phyloP scores from a whole-genome alignment of 1,140 invertebrate genomes.

The Leptonema lineaticorne region DNA sequence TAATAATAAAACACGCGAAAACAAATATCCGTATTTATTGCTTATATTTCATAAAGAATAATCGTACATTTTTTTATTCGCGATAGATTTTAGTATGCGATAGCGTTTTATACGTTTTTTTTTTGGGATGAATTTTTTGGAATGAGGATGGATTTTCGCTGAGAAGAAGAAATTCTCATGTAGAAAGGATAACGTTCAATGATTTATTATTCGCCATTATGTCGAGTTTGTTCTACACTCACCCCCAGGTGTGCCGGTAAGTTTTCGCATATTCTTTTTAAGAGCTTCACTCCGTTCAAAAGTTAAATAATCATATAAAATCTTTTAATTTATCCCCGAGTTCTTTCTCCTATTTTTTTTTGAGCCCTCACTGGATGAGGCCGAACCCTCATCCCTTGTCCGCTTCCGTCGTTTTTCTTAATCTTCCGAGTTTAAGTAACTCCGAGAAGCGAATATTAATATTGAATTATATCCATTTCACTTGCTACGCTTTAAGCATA shows the following conservation, averaged over 20 bases:
- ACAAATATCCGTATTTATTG: neutral
- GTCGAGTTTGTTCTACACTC: neutral
- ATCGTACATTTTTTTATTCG: neutral
- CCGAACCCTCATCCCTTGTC: neutral
- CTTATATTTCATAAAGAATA: neutral
- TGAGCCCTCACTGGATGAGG: too few relatives aligned
- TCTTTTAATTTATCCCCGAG: constrained; percentile 14
- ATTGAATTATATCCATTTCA: constrained; percentile 32
- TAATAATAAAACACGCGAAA: too few relatives aligned
- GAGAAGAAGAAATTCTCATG: neutral
- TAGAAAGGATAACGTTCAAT: constrained; percentile 8
- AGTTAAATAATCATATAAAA: constrained; percentile 32
- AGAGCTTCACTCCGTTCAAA: constrained; percentile 24
- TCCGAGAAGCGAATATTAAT: constrained; percentile 30
- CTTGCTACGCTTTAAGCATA: constrained; percentile 29
- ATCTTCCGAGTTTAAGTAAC: constrained; percentile 29
- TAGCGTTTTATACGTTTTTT: too few relatives aligned
- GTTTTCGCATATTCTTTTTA: constrained; percentile 22
- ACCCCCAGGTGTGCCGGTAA: neutral
- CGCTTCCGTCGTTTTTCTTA: constrained; percentile 22
- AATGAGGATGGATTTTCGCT: neutral
- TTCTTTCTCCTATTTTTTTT: too few relatives aligned
- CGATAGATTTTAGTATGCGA: too few relatives aligned
- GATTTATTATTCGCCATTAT: constrained; percentile 27
- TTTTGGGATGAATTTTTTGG: too few relatives aligned